Evolutionary conservation across 2,888 invertebrate genomes (phyloP), one percentile per base, ranked within the genome.

Genomic region (Andrena haemorrhoa): DNA sequence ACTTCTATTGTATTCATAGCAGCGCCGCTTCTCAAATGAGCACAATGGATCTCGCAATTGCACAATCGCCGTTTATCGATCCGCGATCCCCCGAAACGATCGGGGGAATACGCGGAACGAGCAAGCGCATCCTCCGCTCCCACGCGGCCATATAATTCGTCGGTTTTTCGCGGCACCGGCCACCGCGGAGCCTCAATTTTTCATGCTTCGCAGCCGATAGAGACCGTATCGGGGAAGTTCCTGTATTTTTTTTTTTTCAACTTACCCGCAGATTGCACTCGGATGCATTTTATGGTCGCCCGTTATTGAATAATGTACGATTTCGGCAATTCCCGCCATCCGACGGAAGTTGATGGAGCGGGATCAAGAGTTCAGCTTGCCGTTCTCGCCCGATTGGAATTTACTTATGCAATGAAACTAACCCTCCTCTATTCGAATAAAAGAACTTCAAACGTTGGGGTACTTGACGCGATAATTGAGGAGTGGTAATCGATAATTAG

Each of bases 1-100:
- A 51, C 41, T 58, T 63, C 82, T 75, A 82, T 82, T 81, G 82
- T 82, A 81, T 81, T 82, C 82, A 81, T 68, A 81, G 81, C 70
- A 82, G 81, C 82, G 35, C 63, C 66, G 74, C 81, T 70, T 66
- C 81, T 71, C 31, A 71, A 81, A 82, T 68, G 51, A 75, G 82
- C 8, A 75, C 82, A 76, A 81, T 69, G 75, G 76, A 81, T 69
- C 12, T 23, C 51, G 82, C 75, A 81, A 82, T 82, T 76, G 82
- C 82, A 63, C 82, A 81, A 82, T 81, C 76, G 47, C 60, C 51
- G 75, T 82, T 82, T 72, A 81, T 82, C 82, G 82, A 82, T 81
- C 75, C 68, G 53, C 71, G 66, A 70, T 82, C 73, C 53, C 56
- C 26, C 5, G 41, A 63, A 61, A 66, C 69, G 75, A 71, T 80